A percentile compares a stretch with the other conserved stretches of the same genome.
These are phyloP conservation scores for Trogon melanurus DNA, from an alignment of 2,113 vertebrate genomes.

Conservation along the genomic window DNA sequence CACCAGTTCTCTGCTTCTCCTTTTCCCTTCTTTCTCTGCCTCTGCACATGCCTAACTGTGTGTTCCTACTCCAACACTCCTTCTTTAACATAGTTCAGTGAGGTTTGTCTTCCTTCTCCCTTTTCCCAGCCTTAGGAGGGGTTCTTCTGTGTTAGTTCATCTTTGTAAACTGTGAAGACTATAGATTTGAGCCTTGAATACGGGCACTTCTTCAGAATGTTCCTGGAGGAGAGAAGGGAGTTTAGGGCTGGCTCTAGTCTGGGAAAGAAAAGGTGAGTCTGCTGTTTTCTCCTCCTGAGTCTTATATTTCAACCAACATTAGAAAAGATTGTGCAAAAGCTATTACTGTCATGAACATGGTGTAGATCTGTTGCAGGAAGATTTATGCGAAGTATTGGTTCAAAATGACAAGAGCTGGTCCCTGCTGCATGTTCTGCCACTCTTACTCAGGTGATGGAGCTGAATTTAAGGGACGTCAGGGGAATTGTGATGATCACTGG, in stretches of 20 bases:
- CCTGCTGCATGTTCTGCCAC: neutral
- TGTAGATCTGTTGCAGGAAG: neutral
- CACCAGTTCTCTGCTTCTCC: neutral
- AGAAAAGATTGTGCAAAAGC: neutral
- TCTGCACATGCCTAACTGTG: neutral
- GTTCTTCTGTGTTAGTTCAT: neutral
- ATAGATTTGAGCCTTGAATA: neutral
- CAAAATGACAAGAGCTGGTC: neutral
- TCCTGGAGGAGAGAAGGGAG: neutral
- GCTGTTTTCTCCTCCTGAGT: neutral
- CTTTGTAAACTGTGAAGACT: neutral
- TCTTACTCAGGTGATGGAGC: neutral
- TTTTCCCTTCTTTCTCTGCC: neutral
- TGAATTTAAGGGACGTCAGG: neutral
- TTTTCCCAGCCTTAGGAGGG: neutral
- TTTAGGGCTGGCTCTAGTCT: neutral
- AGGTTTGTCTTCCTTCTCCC: neutral
- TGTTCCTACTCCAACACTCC: neutral
- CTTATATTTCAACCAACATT: neutral
- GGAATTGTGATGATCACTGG: neutral
- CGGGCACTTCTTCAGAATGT: neutral
- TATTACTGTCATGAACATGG: neutral
- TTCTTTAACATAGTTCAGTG: neutral
- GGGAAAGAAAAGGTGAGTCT: neutral
- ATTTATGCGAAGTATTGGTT: rapidly evolving